Evolutionary conservation across 1,140 invertebrate species (phyloP).

Genomic region (Cephus cinctus): DNA sequence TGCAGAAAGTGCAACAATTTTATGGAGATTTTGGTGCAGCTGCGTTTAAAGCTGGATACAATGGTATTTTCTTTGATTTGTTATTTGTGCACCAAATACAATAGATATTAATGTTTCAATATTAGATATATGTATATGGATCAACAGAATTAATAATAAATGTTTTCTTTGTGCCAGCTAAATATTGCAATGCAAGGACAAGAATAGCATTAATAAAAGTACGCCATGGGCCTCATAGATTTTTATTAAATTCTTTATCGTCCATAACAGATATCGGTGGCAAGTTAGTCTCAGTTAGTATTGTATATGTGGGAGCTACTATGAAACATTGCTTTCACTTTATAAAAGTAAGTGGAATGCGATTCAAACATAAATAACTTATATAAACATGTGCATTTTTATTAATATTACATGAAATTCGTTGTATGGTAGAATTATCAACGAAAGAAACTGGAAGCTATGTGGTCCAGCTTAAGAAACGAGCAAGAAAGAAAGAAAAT

Average conservation of each 20-base stretch:
- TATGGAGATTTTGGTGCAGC: conserved; percentile 73
- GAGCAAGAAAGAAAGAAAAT: conserved; percentile 47
- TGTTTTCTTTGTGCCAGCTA: conserved; percentile 53
- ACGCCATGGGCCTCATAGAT: conserved; percentile 71
- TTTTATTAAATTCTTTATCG: conserved; percentile 67
- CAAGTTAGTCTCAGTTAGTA: conserved; percentile 61
- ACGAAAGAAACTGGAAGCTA: conserved; percentile 57
- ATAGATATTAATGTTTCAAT: no score
- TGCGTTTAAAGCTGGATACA: conserved; percentile 66
- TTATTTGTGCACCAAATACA: no score
- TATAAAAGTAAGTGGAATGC: conserved; percentile 52
- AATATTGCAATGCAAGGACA: conserved; percentile 75
- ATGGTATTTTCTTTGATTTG: no score
- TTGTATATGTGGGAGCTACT: conserved; percentile 73
- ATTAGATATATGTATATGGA: no score
- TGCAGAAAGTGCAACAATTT: conserved; percentile 65
- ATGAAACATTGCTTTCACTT: conserved; percentile 75
- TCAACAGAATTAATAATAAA: not conserved
- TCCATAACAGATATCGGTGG: conserved; percentile 64
- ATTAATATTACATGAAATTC: conserved; percentile 4
- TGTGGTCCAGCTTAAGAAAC: conserved; percentile 58
- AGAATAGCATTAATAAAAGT: conserved; percentile 70
- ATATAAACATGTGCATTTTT: not conserved
- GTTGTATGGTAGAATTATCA: conserved; percentile 59
- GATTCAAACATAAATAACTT: not conserved